Conservation (phyloP, 53 echinoderm and acorn worm genomes). For the Paelopatides confundens region DNA sequence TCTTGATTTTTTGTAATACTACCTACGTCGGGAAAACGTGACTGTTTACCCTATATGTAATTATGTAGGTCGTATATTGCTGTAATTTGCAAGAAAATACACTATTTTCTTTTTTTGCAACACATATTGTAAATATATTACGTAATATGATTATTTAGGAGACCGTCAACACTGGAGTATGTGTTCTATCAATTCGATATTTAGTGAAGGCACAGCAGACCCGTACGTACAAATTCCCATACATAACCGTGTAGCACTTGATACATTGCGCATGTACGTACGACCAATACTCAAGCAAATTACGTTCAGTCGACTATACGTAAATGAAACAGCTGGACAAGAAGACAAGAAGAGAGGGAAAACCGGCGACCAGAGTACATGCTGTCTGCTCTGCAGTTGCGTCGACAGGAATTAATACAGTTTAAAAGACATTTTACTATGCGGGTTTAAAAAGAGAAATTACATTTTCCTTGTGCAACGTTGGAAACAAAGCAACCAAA, state of each 20-base stretch:
- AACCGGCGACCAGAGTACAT: neutral
- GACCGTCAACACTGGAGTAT: slow-evolving; percentile 7
- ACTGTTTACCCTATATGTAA: too few relatives aligned
- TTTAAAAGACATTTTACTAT: neutral
- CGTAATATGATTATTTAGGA: slow-evolving; percentile 34
- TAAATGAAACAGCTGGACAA: neutral
- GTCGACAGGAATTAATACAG: neutral
- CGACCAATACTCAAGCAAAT: neutral
- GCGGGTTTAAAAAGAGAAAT: neutral
- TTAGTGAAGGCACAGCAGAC: neutral
- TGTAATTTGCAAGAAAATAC: too few relatives aligned
- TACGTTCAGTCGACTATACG: neutral
- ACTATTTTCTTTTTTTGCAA: too few relatives aligned
- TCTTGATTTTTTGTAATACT: too few relatives aligned
- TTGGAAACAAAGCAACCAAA: neutral
- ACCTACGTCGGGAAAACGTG: too few relatives aligned
- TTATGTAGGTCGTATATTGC: too few relatives aligned
- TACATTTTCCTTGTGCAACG: neutral
- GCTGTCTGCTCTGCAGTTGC: neutral
- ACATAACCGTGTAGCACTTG: neutral
- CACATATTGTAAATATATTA: neutral
- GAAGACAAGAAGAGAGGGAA: neutral
- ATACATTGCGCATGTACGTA: neutral
- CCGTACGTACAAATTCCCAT: neutral
- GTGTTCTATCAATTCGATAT: slow-evolving; percentile 12